These are phyloP conservation scores for Paracanthobrama guichenoti DNA, from an alignment of 2,113 vertebrate genomes.

Conservation along the genomic window DNA sequence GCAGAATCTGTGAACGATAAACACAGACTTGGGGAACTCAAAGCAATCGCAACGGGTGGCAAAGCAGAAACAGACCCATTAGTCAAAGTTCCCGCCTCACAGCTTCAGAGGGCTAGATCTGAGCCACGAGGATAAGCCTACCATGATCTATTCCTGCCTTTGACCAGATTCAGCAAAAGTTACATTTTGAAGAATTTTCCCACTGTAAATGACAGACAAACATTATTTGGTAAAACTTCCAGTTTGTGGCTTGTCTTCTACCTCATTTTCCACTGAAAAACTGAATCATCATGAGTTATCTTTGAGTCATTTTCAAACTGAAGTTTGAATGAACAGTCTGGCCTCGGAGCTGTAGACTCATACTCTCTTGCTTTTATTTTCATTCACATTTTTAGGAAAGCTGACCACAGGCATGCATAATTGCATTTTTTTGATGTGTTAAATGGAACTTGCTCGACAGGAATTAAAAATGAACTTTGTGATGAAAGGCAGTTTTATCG, in stretches of 20 bases:
- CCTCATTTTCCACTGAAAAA: neutral
- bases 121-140: neutral
- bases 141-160: neutral
- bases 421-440: conserved; percentile 10
- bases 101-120: neutral
- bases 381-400: neutral
- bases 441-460: neutral
- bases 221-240: neutral
- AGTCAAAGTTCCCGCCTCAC: neutral
- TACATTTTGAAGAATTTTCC: neutral
- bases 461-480: neutral
- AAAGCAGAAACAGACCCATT: conserved; percentile 35
- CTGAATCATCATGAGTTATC: neutral
- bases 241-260: neutral
- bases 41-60: conserved; percentile 24
- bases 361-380: neutral
- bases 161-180: conserved; percentile 8
- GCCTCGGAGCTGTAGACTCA: neutral
- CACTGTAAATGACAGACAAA: neutral
- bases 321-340: neutral
- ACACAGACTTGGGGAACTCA: conserved; percentile 10
- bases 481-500: neutral
- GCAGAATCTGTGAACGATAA: conserved; percentile 35
- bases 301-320: neutral
- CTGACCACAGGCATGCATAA: neutral